Percentiles rank a stretch among this genome's conserved stretches.
phyloP scores from a whole-genome alignment of 2,888 invertebrate genomes.

The Branchinecta sandiegonensis region DNA sequence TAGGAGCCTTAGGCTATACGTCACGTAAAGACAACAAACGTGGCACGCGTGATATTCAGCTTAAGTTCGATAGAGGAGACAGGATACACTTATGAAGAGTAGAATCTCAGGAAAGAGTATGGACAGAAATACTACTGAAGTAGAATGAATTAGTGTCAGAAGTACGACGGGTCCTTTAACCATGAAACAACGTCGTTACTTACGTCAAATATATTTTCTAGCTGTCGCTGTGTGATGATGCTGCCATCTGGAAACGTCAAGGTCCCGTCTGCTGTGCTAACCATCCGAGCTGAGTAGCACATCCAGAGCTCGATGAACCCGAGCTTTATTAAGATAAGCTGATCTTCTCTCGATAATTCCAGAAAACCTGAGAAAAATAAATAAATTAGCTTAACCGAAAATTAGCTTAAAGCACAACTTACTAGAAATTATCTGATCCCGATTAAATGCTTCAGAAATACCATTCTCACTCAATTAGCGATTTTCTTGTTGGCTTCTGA shows the following conservation, averaged over 20 bases:
- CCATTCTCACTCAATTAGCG: too few species aligned
- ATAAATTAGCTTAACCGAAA: neutral
- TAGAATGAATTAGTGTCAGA: too few species aligned
- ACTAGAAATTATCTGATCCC: too few species aligned
- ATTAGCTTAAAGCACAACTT: too few species aligned
- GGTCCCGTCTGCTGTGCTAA: conserved; percentile 48
- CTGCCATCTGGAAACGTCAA: conserved; percentile 83
- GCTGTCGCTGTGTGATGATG: conserved; percentile 61
- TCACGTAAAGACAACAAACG: too few species aligned
- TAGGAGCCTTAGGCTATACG: too few species aligned
- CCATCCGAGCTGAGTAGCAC: conserved; percentile 64
- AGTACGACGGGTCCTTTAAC: too few species aligned
- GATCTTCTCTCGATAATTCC: conserved; percentile 83
- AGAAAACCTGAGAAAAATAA: conserved; percentile 49
- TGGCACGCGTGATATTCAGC: too few species aligned
- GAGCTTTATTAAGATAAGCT: conserved; percentile 84
- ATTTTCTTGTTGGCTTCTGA: too few species aligned
- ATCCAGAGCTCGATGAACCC: conserved; percentile 97
- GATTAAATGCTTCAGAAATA: too few species aligned
- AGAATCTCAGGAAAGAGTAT: neutral
- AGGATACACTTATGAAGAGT: too few species aligned
- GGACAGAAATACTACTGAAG: conserved; percentile 18
- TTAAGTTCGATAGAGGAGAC: too few species aligned
- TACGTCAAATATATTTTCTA: conserved; percentile 76
- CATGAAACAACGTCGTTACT: conserved; percentile 33